These are phyloP conservation scores for Tachina grossa DNA, from an alignment of 2,888 invertebrate species.

Conservation along the genomic window DNA sequence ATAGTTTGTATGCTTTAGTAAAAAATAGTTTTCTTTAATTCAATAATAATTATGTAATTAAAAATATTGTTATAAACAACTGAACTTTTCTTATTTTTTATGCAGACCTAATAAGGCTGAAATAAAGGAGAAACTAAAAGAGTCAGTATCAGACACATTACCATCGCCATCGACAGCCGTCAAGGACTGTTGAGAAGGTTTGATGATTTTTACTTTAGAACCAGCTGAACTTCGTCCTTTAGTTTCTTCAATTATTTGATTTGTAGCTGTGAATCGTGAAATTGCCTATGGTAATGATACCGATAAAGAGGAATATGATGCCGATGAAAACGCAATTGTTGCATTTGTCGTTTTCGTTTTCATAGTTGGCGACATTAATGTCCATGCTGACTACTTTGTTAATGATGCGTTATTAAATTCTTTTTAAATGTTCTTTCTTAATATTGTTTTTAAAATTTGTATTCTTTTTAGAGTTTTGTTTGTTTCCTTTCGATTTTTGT, in stretches of 20 bases:
- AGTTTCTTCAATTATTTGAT: constrained; percentile 65
- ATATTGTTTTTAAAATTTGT: constrained; percentile 53
- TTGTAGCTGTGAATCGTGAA: constrained; percentile 51
- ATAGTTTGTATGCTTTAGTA: constrained; percentile 32
- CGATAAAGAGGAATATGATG: background rate
- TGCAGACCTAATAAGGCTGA: constrained; percentile 80
- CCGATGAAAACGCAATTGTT: constrained; percentile 1
- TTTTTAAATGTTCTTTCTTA: constrained; percentile 39
- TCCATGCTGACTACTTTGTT: constrained; percentile 17
- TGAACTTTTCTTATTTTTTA: constrained; percentile 70
- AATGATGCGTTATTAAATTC: constrained; percentile 31
- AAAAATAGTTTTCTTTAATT: constrained; percentile 68
- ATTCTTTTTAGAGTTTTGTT: constrained; percentile 57
- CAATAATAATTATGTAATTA: constrained; percentile 58
- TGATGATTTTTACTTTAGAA: constrained; percentile 4
- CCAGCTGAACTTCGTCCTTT: constrained; percentile 12
- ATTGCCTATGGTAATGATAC: constrained; percentile 5
- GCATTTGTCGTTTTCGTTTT: constrained; percentile 2
- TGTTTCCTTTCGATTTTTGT: constrained; percentile 49
- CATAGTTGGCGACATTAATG: background rate
- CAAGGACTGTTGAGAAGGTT: constrained; percentile 6
- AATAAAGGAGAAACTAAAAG: constrained; percentile 80
- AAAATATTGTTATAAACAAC: constrained; percentile 49
- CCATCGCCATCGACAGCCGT: constrained; percentile 38
- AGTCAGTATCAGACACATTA: constrained; percentile 72